Conservation (phyloP, 2,797 vertebrate species). For the Melopsittacus undulatus region DNA sequence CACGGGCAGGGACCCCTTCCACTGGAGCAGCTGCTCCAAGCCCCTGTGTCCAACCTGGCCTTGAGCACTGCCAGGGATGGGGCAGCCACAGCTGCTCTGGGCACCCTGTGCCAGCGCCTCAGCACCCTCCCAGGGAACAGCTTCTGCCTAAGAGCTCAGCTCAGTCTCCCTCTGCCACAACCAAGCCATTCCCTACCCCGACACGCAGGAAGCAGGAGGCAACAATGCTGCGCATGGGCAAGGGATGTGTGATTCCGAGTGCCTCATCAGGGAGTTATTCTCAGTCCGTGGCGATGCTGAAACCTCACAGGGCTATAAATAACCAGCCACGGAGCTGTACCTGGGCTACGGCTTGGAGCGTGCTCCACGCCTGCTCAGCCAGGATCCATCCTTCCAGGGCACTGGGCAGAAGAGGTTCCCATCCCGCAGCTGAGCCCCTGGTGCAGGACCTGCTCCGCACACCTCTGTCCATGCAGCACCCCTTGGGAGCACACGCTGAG, state of each 20-base stretch:
- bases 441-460: neutral
- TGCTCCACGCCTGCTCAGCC: neutral
- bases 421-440: neutral
- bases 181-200: neutral
- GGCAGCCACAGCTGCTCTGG: too few species aligned
- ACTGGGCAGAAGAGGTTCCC: neutral
- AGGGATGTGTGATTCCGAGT: neutral
- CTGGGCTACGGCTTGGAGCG: neutral
- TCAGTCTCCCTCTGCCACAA: neutral
- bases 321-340: neutral
- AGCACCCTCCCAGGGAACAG: too few species aligned
- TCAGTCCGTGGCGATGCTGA: neutral
- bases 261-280: slow-evolving; percentile 44
- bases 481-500: neutral
- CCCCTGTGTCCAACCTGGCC: too few species aligned
- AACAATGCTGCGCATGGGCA: neutral
- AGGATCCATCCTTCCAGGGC: neutral
- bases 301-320: slow-evolving; percentile 16
- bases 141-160: too few species aligned
- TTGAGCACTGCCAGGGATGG: too few species aligned
- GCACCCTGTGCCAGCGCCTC: too few species aligned
- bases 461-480: neutral
- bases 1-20: too few species aligned
- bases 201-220: neutral
- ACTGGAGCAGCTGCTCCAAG: too few species aligned